Percentiles rank a stretch among this genome's conserved stretches.
Evolutionary conservation across 2,113 vertebrate species (phyloP).

Genomic region (Dicentrarchus labrax): DNA sequence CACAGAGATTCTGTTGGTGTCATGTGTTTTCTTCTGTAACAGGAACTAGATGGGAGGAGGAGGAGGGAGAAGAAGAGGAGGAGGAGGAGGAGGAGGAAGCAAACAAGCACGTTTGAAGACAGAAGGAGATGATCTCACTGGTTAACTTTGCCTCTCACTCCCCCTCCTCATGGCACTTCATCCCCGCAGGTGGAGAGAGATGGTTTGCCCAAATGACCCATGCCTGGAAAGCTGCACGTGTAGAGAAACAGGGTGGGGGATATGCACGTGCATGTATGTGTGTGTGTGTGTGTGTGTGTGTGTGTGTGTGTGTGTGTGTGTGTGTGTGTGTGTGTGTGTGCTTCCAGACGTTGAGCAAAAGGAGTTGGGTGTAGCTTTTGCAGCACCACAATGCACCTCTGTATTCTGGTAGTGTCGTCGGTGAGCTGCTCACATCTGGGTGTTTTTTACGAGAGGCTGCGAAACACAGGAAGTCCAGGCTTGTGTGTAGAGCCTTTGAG

Average conservation of each 20-base stretch:
- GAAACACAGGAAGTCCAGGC: slow-evolving; percentile 78
- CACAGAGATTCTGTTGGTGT: neutral
- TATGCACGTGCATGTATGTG: slow-evolving; percentile 5
- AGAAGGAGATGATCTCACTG: slow-evolving; percentile 77
- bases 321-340: slow-evolving; percentile 11
- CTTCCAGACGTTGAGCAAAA: slow-evolving; percentile 27
- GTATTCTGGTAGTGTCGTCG: slow-evolving; percentile 69
- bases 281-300: slow-evolving; percentile 7
- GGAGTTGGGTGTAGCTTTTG: slow-evolving; percentile 39
- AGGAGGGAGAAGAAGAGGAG: slow-evolving; percentile 19
- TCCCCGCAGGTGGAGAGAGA: slow-evolving; percentile 63
- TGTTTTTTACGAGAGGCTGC: slow-evolving; percentile 78
- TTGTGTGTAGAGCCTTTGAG: slow-evolving; percentile 36
- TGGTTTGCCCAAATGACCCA: slow-evolving; percentile 58
- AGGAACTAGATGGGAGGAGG: slow-evolving; percentile 27
- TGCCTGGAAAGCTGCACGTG: slow-evolving; percentile 68
- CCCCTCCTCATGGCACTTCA: slow-evolving; percentile 39
- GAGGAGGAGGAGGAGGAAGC: slow-evolving; percentile 22
- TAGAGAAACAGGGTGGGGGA: slow-evolving; percentile 28
- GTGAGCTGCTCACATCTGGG: slow-evolving; percentile 80
- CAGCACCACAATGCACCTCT: slow-evolving; percentile 79
- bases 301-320: slow-evolving; percentile 1
- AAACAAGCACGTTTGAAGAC: slow-evolving; percentile 61
- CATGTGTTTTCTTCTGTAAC: slow-evolving; percentile 52
- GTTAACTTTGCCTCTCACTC: slow-evolving; percentile 44